phyloP scores from a whole-genome alignment of 2,113 vertebrate genomes.

The Perognathus longimembris region DNA sequence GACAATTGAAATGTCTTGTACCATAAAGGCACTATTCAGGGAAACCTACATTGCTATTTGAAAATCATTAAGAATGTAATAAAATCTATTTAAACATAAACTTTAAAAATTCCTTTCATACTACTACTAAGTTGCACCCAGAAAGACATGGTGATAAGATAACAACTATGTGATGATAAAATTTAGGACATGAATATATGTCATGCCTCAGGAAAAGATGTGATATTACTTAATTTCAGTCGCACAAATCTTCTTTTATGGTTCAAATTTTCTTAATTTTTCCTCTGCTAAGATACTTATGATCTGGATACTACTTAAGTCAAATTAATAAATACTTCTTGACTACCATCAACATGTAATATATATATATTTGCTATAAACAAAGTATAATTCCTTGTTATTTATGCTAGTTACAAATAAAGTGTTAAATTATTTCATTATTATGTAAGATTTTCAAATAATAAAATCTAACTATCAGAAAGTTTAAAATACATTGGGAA shows the following conservation, averaged over 20 bases:
- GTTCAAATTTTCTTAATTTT: neutral
- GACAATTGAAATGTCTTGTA: neutral
- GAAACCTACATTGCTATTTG: neutral
- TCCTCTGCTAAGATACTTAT: neutral
- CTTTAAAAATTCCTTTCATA: neutral
- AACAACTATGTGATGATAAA: neutral
- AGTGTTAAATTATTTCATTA: neutral
- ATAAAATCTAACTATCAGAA: neutral
- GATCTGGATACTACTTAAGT: neutral
- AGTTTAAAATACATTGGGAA: neutral
- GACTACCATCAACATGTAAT: neutral
- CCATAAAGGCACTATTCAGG: conserved; percentile 13
- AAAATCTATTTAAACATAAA: neutral
- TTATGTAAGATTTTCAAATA: neutral
- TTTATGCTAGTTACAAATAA: neutral
- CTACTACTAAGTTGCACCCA: neutral
- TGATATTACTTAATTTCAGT: neutral
- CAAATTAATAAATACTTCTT: neutral
- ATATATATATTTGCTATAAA: neutral
- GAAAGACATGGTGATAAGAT: neutral
- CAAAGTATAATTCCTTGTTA: neutral
- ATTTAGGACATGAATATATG: neutral
- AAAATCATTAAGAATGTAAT: conserved; percentile 2
- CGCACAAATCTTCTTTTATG: neutral
- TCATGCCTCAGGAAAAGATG: neutral